Evolutionary conservation across 2,797 vertebrate species (phyloP).

Genomic region (Sparus aurata): DNA sequence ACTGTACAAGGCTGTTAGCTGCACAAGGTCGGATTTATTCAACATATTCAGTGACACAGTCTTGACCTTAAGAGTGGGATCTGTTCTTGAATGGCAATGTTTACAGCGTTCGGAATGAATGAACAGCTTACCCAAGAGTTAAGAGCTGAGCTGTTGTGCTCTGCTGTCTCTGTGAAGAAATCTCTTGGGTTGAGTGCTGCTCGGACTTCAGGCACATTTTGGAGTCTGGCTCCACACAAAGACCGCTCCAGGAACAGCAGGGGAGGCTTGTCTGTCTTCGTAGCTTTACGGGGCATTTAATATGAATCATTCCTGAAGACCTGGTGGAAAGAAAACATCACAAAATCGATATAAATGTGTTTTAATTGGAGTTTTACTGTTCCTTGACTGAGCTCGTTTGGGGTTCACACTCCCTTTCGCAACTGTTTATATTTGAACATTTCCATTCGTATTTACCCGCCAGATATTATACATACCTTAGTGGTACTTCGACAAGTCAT

Average conservation of each 20-base stretch:
- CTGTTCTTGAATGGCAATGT: background rate
- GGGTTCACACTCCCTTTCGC: background rate
- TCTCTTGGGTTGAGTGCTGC: constrained; percentile 82
- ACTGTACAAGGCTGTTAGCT: background rate
- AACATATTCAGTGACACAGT: background rate
- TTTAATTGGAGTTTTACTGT: background rate
- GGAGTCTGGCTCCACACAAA: constrained; percentile 80
- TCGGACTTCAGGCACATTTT: constrained; percentile 71
- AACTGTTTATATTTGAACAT: background rate
- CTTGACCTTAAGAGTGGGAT: background rate
- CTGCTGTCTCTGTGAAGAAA: constrained; percentile 81
- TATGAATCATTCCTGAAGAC: constrained; percentile 65
- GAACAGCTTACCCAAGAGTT: constrained; percentile 86
- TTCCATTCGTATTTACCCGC: background rate
- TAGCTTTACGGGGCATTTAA: constrained; percentile 91
- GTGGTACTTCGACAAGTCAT: constrained; percentile 1
- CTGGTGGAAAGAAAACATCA: background rate
- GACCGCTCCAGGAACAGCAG: constrained; percentile 89
- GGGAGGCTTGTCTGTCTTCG: constrained; percentile 83
- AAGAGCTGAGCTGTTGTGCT: constrained; percentile 55
- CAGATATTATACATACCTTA: constrained; percentile 34
- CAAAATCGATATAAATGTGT: background rate
- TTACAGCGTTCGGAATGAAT: background rate
- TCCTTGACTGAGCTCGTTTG: background rate
- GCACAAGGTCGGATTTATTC: background rate